These are phyloP conservation scores for Ceratosolen fusciceps DNA, from an alignment of 1,140 invertebrate genomes.

Conservation along the genomic window DNA sequence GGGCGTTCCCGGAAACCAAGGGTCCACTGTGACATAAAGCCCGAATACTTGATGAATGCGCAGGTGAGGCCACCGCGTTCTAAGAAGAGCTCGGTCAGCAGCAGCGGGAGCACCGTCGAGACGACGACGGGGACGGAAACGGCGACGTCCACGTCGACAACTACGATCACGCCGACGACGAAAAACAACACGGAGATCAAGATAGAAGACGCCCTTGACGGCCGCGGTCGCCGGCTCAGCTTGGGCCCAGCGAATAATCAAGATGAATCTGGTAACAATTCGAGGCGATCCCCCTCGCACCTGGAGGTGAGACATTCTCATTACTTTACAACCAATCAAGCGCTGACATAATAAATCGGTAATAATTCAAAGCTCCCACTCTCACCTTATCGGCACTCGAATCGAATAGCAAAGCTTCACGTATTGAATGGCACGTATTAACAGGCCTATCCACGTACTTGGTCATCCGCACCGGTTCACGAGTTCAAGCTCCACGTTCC, in stretches of 20 bases:
- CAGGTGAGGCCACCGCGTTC: slow-evolving; percentile 65
- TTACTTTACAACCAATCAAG: no score
- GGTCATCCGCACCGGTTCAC: no score
- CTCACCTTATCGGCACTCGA: no score
- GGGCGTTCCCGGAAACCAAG: no score
- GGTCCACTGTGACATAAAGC: no score
- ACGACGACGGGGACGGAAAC: slow-evolving; percentile 55
- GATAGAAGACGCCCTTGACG: slow-evolving; percentile 65
- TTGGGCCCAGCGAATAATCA: slow-evolving; percentile 30
- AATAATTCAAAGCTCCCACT: no score
- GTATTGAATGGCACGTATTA: no score
- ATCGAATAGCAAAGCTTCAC: no score
- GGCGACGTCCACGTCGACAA: slow-evolving; percentile 55
- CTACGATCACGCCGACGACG: slow-evolving; percentile 55
- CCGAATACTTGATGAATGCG: not conserved
- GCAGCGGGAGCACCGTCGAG: slow-evolving; percentile 55
- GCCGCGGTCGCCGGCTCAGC: slow-evolving; percentile 51
- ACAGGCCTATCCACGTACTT: no score
- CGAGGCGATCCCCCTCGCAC: not conserved
- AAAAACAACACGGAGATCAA: slow-evolving; percentile 64
- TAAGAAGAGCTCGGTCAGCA: slow-evolving; percentile 64
- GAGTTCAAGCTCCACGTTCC: no score
- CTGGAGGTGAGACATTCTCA: slow-evolving; percentile 28
- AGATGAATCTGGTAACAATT: not conserved
- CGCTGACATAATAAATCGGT: no score